Evolutionary conservation across 2,113 vertebrate species (phyloP), one percentile per base, ranked within the genome.

Genomic region (Petrocephalus zakoni): DNA sequence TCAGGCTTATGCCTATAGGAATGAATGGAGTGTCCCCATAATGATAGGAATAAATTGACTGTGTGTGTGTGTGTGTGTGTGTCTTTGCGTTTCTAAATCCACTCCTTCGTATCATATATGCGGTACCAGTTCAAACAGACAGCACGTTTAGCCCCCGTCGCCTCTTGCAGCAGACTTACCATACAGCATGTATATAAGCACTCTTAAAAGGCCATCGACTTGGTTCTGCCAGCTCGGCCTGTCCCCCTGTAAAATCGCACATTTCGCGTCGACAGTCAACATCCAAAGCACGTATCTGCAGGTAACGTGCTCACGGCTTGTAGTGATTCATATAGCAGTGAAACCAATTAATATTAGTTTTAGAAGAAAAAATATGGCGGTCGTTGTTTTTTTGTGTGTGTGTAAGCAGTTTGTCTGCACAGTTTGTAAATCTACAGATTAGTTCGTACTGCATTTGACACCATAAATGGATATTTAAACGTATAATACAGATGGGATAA

Each of bases 121-220:
- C 7, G 29, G 22, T 72, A 68, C 61, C 64, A 34, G 64, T 34
- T 29, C 64, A 72, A 34, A 72, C 25, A n/a, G 21, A 34, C 52
- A 68, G 11, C 4, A 25, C 34, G 11, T 29, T 34, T 75, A 75
- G 68, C 34, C 10, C 68, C 34, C 68, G 34, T 75, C 4, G 61
- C 25, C 22, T 64, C 29, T 34, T 75, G 29, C 25, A 37, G 68
- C 68, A 75, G 1, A 64, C 61, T 75, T 75, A 75, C 34, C 34
- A 34, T 0, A 6, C 17, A 7, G 0, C 2, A 34, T 37, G 29
- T 4, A 34, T 15, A 0, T 25, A 0, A 4, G 2, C n/a, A 9
- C 6, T 68, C 3, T 13, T 25, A 10, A 72, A 72, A 72, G 29
- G 8, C 3, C 6, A 13, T 4, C 0, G 29, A 34, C 5, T 17